These are phyloP conservation scores for Petrolisthes cinctipes DNA, from an alignment of 2,888 invertebrate species.

Conservation along the genomic window DNA sequence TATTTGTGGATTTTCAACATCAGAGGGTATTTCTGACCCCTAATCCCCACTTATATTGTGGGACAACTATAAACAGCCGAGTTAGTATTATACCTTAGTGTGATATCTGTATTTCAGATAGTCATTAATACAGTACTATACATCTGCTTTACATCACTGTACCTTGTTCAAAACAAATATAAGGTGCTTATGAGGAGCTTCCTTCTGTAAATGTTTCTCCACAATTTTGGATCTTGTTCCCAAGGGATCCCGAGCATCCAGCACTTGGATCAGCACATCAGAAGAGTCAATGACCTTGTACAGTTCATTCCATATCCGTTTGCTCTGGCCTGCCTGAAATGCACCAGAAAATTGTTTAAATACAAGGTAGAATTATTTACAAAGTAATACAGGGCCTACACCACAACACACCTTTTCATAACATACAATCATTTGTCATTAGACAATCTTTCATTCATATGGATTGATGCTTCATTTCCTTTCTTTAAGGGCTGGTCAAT, in stretches of 20 bases:
- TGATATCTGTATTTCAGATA: no score
- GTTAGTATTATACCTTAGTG: no score
- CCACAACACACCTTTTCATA: no score
- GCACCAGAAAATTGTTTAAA: neutral
- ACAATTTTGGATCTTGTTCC: conserved; percentile 95
- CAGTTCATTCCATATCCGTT: conserved; percentile 97
- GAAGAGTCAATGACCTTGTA: conserved; percentile 99
- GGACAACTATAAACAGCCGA: no score
- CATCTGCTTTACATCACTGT: neutral
- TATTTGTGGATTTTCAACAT: no score
- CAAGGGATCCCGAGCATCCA: conserved; percentile 97
- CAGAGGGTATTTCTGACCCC: no score
- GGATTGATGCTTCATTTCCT: neutral
- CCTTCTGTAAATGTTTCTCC: conserved; percentile 90
- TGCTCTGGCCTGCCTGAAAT: conserved; percentile 89
- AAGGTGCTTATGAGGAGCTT: conserved; percentile 96
- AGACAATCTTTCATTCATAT: no score
- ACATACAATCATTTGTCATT: no score
- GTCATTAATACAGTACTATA: no score
- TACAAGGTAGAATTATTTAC: neutral
- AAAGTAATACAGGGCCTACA: no score
- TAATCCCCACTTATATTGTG: no score
- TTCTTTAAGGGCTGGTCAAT: no score
- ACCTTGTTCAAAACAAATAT: conserved; percentile 95
- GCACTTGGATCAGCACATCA: conserved; percentile 89